These are phyloP conservation scores for Sphinx pinastri DNA, from an alignment of 2,888 invertebrate genomes.

Conservation along the genomic window DNA sequence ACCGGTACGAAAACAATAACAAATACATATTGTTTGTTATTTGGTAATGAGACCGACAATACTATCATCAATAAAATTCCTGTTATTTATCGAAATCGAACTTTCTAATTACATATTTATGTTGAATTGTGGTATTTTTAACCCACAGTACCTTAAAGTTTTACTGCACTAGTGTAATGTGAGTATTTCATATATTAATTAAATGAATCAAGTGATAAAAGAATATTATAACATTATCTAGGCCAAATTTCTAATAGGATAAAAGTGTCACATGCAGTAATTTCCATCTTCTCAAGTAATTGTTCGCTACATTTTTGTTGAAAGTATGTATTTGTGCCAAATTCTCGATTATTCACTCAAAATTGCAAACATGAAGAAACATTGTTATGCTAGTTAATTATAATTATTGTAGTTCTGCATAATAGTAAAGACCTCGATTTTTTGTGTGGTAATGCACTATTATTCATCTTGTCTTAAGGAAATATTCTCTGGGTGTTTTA, in stretches of 20 bases:
- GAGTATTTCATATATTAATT: neutral
- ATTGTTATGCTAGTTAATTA: too few species aligned
- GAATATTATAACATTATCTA: neutral
- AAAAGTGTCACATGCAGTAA: too few species aligned
- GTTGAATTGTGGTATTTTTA: neutral
- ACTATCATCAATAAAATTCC: neutral
- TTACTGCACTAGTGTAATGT: neutral
- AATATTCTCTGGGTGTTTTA: neutral
- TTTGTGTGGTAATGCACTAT: too few species aligned
- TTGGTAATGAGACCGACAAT: neutral
- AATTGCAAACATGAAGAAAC: too few species aligned
- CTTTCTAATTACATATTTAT: constrained; percentile 11
- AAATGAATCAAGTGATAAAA: neutral
- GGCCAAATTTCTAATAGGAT: too few species aligned
- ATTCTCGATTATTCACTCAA: too few species aligned
- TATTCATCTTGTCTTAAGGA: too few species aligned
- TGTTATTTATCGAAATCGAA: neutral
- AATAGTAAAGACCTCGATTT: too few species aligned
- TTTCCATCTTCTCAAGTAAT: too few species aligned
- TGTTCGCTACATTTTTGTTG: too few species aligned
- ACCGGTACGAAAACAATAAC: neutral
- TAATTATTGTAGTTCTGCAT: too few species aligned
- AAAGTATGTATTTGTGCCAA: too few species aligned
- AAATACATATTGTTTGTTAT: constrained; percentile 11
- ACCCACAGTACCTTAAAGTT: neutral